Percentiles rank a stretch among this genome's conserved stretches.
These are phyloP conservation scores for Rafetus swinhoei DNA, from an alignment of 2,113 vertebrate genomes.

Conservation along the genomic window DNA sequence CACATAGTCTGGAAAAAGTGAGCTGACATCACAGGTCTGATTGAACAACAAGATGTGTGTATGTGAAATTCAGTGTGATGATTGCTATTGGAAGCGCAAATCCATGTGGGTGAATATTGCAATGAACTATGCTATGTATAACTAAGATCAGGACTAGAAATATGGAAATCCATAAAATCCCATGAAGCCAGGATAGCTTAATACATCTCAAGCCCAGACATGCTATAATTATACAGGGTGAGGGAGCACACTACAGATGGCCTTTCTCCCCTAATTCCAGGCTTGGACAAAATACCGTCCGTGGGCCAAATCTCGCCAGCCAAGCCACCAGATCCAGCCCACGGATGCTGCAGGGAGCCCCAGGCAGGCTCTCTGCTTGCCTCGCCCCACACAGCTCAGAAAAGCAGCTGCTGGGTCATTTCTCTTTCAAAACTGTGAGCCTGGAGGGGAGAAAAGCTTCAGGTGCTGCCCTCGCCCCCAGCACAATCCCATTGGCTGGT, in stretches of 20 bases:
- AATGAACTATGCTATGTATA: background rate
- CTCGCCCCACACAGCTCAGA: too few species aligned
- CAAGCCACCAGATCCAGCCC: too few species aligned
- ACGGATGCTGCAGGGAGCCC: too few species aligned
- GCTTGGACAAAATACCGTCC: too few species aligned
- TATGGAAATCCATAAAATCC: conserved; percentile 34
- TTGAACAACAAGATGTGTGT: background rate
- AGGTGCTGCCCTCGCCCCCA: too few species aligned
- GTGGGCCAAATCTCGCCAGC: too few species aligned
- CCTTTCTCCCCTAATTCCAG: background rate
- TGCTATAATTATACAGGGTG: background rate
- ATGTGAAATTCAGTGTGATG: conserved; percentile 12
- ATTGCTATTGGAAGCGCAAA: conserved; percentile 42
- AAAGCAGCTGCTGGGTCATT: too few species aligned
- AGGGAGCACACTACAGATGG: conserved; percentile 15
- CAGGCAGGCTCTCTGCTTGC: too few species aligned
- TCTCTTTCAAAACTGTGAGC: too few species aligned
- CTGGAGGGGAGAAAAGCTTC: too few species aligned
- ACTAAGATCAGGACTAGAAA: conserved; percentile 53
- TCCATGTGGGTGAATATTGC: conserved; percentile 48
- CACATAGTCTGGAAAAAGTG: background rate
- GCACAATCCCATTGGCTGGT: too few species aligned
- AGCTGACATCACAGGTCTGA: background rate
- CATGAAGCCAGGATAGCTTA: conserved; percentile 32
- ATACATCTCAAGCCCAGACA: conserved; percentile 2